A percentile compares a stretch with the other conserved stretches of the same genome.
These are phyloP conservation scores for Leptinotarsa tumamoca DNA, from an alignment of 2,888 invertebrate species.

Conservation along the genomic window DNA sequence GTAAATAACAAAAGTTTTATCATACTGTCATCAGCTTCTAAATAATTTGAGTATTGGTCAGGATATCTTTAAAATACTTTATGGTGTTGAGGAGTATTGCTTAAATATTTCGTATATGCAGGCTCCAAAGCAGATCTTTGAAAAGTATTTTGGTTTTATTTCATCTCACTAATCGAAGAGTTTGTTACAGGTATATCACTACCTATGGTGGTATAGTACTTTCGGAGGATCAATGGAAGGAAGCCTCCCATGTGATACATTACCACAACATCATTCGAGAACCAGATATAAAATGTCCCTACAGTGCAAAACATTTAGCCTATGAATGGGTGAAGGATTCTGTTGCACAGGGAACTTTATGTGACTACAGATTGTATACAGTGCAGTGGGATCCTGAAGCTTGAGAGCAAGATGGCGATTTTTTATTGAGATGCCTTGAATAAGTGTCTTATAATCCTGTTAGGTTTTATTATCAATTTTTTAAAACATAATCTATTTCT, in stretches of 20 bases:
- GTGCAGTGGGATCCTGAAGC: constrained; percentile 50
- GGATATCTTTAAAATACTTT: too few species aligned
- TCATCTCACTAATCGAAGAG: background rate
- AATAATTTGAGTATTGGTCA: too few species aligned
- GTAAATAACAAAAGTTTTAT: too few species aligned
- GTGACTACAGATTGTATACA: constrained; percentile 57
- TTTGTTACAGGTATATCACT: constrained; percentile 71
- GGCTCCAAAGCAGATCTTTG: too few species aligned
- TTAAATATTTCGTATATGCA: too few species aligned
- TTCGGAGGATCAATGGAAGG: constrained; percentile 53
- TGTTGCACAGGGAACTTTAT: constrained; percentile 58
- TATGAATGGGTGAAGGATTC: constrained; percentile 66
- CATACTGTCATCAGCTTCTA: too few species aligned
- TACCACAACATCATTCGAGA: constrained; percentile 51
- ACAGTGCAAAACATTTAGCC: constrained; percentile 59
- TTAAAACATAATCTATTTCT: too few species aligned
- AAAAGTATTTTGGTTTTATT: background rate
- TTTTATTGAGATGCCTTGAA: too few species aligned
- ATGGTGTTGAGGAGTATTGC: too few species aligned
- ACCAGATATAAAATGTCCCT: constrained; percentile 52
- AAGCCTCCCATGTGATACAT: constrained; percentile 65
- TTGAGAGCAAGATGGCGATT: too few species aligned
- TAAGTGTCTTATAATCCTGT: too few species aligned
- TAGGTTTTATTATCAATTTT: too few species aligned
- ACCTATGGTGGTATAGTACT: constrained; percentile 72